phyloP scores from a whole-genome alignment of 1,140 invertebrate genomes.

The Xylocopa sonorina region DNA sequence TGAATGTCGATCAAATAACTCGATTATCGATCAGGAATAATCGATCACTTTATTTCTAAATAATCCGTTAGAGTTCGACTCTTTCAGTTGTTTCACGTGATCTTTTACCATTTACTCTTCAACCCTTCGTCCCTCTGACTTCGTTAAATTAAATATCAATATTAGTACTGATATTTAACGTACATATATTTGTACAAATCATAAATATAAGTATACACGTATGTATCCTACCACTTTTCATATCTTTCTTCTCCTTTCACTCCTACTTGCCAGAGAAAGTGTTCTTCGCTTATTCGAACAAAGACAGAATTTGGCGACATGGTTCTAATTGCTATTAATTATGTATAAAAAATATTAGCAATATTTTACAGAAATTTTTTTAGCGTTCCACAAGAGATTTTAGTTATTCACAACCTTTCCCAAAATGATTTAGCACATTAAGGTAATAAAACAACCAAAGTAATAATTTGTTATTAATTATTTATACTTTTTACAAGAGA shows the following conservation, averaged over 20 bases:
- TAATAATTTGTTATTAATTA: background rate
- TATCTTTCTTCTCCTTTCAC: constrained; percentile 29
- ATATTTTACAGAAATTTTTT: background rate
- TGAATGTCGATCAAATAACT: too few relatives aligned
- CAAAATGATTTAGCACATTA: constrained; percentile 72
- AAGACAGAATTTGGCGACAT: background rate
- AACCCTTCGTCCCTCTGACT: background rate
- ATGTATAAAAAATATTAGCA: background rate
- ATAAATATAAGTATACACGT: too few relatives aligned
- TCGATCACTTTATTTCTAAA: background rate
- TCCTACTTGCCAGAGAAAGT: background rate
- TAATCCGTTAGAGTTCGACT: constrained; percentile 33
- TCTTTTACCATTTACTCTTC: background rate
- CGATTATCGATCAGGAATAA: background rate
- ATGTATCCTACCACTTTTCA: constrained; percentile 1
- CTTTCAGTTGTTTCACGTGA: background rate
- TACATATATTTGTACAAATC: too few relatives aligned
- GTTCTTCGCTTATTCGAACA: too few relatives aligned
- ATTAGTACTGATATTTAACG: too few relatives aligned
- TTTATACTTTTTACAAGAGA: background rate
- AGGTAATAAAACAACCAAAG: constrained; percentile 60
- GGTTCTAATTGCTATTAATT: background rate
- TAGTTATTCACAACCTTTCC: constrained; percentile 69
- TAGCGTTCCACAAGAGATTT: constrained; percentile 58
- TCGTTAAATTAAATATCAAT: too few relatives aligned